Base-by-base conservation (phyloP, 2,888 invertebrate genomes). In the Andricus quercusramuli region DNA sequence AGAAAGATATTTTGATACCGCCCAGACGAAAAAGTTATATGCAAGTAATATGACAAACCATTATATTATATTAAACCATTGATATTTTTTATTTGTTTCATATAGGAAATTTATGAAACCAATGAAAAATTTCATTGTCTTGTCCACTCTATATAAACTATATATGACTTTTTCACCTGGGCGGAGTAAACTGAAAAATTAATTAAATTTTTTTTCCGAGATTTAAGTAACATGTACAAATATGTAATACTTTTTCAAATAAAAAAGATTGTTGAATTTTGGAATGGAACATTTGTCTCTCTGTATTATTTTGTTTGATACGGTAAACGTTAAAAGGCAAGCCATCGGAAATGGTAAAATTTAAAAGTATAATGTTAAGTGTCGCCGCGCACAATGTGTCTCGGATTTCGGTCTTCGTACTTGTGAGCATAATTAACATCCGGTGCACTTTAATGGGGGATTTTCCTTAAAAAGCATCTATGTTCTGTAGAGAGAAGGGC, bases 401-500 rank as follows among this genome's bases (percentile, higher is more conserved):
- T 17, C 25, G 64, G 29, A 29, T 64, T 64, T 64, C 17, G 22
- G 64, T 64, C 64, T 64, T 22, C 29, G 29, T 64, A 64, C 64
- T 64, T 17, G 29, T 64, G 17, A 64, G 64, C 64, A 64, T 64
- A 64, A 64, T 64, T 64, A 29, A 29, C 64, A 29, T 64, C 64
- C 29, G 15, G 64, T 17, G 29, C 29, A 64, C 64, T 29, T 29
- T 64, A 29, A 64, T 64, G 17, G 29, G 15, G 25, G 64, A 64
- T 64, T 64, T 64, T 29, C 29, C 64, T 64, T 6, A 25, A 64
- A 64, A 64, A 29, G 25, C 64, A 29, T 29, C 64, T 17, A 64
- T 29, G 17, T 29, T 64, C 29, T 64, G 64, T 17, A 29, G 3
- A 64, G 15, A 64, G 64, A 29, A 64, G 64, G 29, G 17, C 25